These are phyloP conservation scores for Chelon labrosus DNA, from an alignment of 2,797 vertebrate genomes.

Conservation along the genomic window DNA sequence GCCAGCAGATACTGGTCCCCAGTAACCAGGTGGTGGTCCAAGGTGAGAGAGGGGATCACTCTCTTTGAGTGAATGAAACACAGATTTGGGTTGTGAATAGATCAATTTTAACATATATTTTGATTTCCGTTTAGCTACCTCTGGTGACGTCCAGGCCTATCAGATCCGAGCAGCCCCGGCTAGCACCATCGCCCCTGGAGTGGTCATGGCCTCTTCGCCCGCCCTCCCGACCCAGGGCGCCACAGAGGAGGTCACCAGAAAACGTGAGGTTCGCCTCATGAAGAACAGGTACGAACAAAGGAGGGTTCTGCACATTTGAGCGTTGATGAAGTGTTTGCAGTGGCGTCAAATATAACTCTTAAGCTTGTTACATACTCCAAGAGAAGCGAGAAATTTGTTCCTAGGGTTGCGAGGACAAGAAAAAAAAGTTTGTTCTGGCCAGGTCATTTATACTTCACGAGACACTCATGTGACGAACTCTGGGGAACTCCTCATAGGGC, in stretches of 20 bases:
- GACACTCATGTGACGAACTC: too few species aligned
- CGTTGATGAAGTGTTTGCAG: background rate
- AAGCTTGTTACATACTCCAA: too few species aligned
- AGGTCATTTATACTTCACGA: too few species aligned
- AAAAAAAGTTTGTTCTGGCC: too few species aligned
- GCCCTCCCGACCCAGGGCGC: slow-evolving; percentile 92
- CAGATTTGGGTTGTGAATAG: too few species aligned
- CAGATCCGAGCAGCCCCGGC: slow-evolving; percentile 94
- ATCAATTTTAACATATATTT: background rate
- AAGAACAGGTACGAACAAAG: slow-evolving; percentile 91
- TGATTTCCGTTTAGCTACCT: slow-evolving; percentile 86
- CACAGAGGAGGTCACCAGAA: slow-evolving; percentile 93
- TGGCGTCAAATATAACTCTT: too few species aligned
- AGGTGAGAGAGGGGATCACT: slow-evolving; percentile 82
- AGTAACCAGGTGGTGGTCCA: slow-evolving; percentile 99
- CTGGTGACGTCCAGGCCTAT: slow-evolving; percentile 97
- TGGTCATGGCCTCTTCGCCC: slow-evolving; percentile 97
- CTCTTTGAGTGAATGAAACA: background rate
- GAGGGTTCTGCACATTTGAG: background rate
- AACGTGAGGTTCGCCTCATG: slow-evolving; percentile 97
- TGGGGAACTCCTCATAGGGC: too few species aligned
- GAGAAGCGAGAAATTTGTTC: too few species aligned
- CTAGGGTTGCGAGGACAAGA: too few species aligned
- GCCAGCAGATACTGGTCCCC: slow-evolving; percentile 98
- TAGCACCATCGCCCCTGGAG: slow-evolving; percentile 93